phyloP scores from a whole-genome alignment of 1,140 invertebrate genomes.

The Bursaphelenchus mucronatus region DNA sequence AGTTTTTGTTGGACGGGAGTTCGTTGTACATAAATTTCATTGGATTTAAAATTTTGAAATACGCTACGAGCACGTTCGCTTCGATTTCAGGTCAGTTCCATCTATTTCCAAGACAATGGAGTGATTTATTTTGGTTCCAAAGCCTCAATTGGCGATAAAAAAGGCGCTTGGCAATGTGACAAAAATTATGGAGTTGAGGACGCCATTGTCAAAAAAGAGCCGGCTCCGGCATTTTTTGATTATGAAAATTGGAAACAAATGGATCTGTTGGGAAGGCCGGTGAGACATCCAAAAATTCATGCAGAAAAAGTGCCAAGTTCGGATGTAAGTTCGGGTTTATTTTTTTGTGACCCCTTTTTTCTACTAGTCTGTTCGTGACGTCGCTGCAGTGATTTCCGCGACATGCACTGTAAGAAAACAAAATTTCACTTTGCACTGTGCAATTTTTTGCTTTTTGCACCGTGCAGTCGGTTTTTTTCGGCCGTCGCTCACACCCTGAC shows the following conservation, averaged over 20 bases:
- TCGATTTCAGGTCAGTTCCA: constrained; percentile 20
- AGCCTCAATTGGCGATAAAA: constrained; percentile 14
- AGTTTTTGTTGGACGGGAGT: no score
- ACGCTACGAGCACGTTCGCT: no score
- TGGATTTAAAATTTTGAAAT: no score
- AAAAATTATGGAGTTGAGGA: constrained; percentile 20
- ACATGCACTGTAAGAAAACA: no score
- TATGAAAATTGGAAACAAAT: constrained; percentile 16
- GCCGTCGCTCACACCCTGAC: no score
- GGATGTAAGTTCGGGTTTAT: constrained; percentile 18
- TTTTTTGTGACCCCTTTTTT: constrained; percentile 14
- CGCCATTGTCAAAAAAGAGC: background rate
- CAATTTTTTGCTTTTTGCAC: no score
- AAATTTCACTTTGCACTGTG: no score
- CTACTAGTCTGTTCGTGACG: no score
- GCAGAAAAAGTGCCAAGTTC: constrained; percentile 16
- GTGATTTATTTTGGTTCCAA: constrained; percentile 27
- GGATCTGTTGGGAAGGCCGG: background rate
- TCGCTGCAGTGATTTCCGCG: no score
- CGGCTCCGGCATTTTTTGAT: constrained; percentile 20
- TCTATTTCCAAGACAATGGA: constrained; percentile 23
- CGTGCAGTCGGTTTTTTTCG: no score
- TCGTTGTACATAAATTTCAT: no score
- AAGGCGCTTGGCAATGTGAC: constrained; percentile 24
- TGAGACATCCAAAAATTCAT: constrained; percentile 12